Conservation (phyloP, 2,797 vertebrate genomes). For the Catharus ustulatus region DNA sequence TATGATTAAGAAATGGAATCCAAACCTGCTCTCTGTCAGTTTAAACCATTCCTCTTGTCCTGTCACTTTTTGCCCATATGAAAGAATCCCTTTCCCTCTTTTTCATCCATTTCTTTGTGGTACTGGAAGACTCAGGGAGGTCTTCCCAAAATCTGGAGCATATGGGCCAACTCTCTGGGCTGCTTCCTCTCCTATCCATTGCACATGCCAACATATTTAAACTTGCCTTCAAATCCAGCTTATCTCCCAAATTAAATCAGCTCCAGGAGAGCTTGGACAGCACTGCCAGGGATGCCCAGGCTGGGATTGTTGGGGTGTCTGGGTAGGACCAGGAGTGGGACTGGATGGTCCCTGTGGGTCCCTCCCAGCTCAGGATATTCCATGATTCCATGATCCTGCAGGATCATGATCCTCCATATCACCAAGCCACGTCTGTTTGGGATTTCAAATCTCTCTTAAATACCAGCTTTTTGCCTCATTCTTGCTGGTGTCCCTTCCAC, state of each 20-base stretch:
- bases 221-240: neutral
- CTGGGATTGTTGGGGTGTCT: rapidly evolving
- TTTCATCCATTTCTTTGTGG: neutral
- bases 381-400: neutral
- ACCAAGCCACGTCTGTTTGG: neutral
- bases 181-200: neutral
- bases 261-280: neutral
- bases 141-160: neutral
- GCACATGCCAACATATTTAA: neutral
- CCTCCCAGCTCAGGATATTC: neutral
- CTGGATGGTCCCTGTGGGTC: rapidly evolving
- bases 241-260: neutral
- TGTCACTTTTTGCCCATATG: neutral
- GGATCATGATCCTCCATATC: no score
- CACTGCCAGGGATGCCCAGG: neutral
- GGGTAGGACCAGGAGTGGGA: neutral
- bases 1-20: neutral
- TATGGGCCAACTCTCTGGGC: neutral
- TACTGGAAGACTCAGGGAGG: neutral
- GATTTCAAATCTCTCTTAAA: neutral
- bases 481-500: neutral
- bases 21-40: neutral
- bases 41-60: neutral
- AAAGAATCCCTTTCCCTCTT: neutral
- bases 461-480: neutral